Evolutionary conservation across 2,797 vertebrate genomes (phyloP).

Genomic region (Sebastes vulpes): DNA sequence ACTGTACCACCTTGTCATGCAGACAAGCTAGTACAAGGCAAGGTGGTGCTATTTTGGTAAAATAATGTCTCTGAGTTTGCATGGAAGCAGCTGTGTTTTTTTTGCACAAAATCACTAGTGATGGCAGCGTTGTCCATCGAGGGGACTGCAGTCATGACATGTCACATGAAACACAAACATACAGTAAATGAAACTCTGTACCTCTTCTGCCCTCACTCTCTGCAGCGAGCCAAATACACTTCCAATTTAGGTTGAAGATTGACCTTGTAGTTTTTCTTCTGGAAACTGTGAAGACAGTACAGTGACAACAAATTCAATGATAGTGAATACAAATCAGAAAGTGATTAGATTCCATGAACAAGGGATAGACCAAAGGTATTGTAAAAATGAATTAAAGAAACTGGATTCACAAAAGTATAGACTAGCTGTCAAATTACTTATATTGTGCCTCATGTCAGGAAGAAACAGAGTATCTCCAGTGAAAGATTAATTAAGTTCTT

Average conservation of each 20-base stretch:
- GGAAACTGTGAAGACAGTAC: background rate
- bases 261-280: background rate
- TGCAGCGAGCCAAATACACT: background rate
- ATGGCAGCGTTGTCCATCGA: background rate
- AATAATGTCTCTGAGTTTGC: conserved; percentile 11
- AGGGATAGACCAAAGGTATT: background rate
- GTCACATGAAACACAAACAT: background rate
- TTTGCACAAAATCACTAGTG: background rate
- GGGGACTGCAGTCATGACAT: background rate
- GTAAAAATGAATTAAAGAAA: background rate
- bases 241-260: background rate
- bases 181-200: background rate
- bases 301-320: background rate
- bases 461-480: background rate
- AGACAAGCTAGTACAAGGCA: background rate
- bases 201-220: background rate
- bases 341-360: background rate
- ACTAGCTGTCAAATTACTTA: background rate
- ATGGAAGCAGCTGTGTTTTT: background rate
- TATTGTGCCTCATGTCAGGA: background rate
- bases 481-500: background rate
- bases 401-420: background rate
- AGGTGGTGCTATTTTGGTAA: conserved; percentile 2
- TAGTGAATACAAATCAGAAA: background rate
- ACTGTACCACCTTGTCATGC: background rate